phyloP scores from a whole-genome alignment of 2,113 vertebrate species.

The Diphyllodes magnificus region DNA sequence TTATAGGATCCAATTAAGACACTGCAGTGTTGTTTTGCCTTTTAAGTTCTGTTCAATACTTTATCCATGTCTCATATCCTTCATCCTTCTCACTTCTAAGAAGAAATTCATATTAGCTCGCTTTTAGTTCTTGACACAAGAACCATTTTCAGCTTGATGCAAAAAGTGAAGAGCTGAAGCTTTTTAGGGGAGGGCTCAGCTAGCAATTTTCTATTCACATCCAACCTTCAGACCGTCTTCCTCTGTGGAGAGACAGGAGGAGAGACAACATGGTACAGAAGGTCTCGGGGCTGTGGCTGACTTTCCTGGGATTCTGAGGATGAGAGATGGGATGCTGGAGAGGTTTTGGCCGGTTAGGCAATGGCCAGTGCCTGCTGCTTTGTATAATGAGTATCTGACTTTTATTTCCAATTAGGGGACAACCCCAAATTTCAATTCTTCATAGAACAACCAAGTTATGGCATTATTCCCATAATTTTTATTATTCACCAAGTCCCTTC shows the following conservation, averaged over 20 bases:
- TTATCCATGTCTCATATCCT: background rate
- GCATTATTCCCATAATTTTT: background rate
- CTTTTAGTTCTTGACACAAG: background rate
- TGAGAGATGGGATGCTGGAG: background rate
- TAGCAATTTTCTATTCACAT: background rate
- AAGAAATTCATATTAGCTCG: background rate
- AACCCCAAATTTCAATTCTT: background rate
- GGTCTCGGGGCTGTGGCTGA: fast-evolving
- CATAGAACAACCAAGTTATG: background rate
- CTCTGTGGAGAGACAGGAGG: fast-evolving
- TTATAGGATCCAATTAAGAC: constrained; percentile 22
- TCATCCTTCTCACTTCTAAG: background rate
- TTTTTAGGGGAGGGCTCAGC: background rate
- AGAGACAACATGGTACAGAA: background rate
- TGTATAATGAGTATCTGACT: background rate
- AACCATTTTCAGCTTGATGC: background rate
- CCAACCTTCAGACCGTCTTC: background rate
- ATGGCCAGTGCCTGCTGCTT: background rate
- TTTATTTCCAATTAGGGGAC: background rate
- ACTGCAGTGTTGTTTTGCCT: background rate
- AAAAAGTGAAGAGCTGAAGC: background rate
- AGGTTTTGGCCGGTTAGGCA: background rate
- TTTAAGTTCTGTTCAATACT: background rate
- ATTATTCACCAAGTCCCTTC: background rate
- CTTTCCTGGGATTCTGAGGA: background rate